Conservation (phyloP, 1,140 invertebrate species). For the Phortica variegata region DNA sequence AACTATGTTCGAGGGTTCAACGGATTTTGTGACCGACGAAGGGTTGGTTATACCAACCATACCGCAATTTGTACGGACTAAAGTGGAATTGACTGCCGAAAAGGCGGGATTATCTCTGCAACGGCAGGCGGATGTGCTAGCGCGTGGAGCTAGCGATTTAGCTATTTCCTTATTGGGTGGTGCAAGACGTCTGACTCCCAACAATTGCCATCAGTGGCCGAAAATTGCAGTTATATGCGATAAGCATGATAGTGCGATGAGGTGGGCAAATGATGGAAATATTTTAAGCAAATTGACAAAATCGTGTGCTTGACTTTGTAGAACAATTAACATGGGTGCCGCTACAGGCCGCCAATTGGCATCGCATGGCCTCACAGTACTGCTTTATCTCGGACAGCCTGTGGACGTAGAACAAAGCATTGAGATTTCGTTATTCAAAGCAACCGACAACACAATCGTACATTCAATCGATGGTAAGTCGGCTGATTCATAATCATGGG, state of each 20-base stretch:
- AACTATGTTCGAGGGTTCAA: conserved; percentile 61
- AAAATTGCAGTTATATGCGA: conserved; percentile 74
- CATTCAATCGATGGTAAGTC: conserved; percentile 43
- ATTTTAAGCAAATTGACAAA: not conserved
- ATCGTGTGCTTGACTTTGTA: conserved; percentile 14
- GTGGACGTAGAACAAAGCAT: conserved; percentile 55
- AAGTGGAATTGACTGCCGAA: conserved; percentile 68
- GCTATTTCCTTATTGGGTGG: conserved; percentile 77
- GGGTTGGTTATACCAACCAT: conserved; percentile 79
- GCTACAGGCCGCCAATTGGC: conserved; percentile 78
- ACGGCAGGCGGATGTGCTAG: conserved; percentile 72
- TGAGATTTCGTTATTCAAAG: conserved; percentile 54
- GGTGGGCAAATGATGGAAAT: conserved; percentile 14
- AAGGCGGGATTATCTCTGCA: conserved; percentile 68
- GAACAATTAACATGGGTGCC: conserved; percentile 70
- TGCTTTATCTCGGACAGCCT: conserved; percentile 66
- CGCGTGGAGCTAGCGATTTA: conserved; percentile 76
- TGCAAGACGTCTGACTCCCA: conserved; percentile 71
- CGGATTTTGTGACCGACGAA: conserved; percentile 79
- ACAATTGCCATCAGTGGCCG: conserved; percentile 79
- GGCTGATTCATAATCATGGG: too few relatives aligned
- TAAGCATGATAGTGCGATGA: conserved; percentile 57
- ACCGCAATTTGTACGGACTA: conserved; percentile 65
- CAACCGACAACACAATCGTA: conserved; percentile 46
- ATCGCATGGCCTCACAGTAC: conserved; percentile 76